Percentiles rank a stretch among this genome's conserved stretches.
Evolutionary conservation across 1,140 invertebrate genomes (phyloP).

Genomic region (Zaprionus vittiger): DNA sequence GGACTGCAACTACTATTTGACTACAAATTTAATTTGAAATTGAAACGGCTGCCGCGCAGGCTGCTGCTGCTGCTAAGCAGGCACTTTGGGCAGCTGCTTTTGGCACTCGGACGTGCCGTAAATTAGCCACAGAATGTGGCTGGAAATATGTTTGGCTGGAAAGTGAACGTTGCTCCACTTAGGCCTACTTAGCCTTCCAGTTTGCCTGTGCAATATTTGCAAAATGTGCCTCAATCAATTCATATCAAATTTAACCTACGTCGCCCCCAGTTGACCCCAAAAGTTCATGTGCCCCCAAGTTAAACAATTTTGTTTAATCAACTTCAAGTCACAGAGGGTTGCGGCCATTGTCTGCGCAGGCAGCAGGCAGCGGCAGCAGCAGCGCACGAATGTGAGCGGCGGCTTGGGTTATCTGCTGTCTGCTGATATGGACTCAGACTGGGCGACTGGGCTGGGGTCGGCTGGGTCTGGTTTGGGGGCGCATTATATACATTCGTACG

Average conservation of each 20-base stretch:
- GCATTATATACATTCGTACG: background rate
- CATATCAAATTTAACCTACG: slow-evolving; percentile 74
- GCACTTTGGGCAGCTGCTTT: slow-evolving; percentile 60
- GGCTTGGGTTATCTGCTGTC: slow-evolving; percentile 22
- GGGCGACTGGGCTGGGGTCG: slow-evolving; percentile 34
- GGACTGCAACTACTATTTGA: slow-evolving; percentile 59
- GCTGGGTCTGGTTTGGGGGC: slow-evolving; percentile 32
- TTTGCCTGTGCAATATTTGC: slow-evolving; percentile 2
- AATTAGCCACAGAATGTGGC: slow-evolving; percentile 64
- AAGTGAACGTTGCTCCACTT: slow-evolving; percentile 52
- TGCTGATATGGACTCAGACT: slow-evolving; percentile 37
- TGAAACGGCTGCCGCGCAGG: slow-evolving; percentile 66
- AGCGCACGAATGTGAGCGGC: slow-evolving; percentile 59
- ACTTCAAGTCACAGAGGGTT: slow-evolving; percentile 23
- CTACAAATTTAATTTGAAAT: slow-evolving; percentile 83
- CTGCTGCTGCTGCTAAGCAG: slow-evolving; percentile 43
- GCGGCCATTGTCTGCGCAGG: slow-evolving; percentile 49
- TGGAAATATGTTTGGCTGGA: slow-evolving; percentile 46
- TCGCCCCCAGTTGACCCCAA: slow-evolving; percentile 51
- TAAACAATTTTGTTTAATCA: slow-evolving; percentile 76
- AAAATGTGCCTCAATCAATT: slow-evolving; percentile 68
- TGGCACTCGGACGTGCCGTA: slow-evolving; percentile 73
- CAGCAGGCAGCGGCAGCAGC: slow-evolving; percentile 11
- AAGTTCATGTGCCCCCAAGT: slow-evolving; percentile 60
- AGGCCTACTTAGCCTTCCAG: slow-evolving; percentile 27